Evolutionary conservation across 35 echinoderm and acorn worm genomes (phyloP), one percentile per base, ranked within the genome.

Genomic region (Apostichopus parvimensis): DNA sequence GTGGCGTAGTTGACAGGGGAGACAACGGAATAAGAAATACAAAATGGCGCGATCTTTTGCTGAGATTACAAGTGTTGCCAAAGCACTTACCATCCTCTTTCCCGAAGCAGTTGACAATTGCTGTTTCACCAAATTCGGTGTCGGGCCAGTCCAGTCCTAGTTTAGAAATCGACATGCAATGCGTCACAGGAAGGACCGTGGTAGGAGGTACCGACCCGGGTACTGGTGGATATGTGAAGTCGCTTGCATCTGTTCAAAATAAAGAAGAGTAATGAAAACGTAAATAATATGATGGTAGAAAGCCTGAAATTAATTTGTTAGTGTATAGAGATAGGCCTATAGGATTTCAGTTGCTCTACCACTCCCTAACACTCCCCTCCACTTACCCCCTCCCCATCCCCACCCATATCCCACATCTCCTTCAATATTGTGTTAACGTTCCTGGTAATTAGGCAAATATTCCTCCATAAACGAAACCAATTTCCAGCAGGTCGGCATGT

Each of bases 71-170:
- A 18, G 6, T 7, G 11, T 18, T 22, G 14, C 2, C 7, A 2
- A 18, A 13, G 25, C 5, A 80, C 91, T 82, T 83, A 92, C 91
- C 78, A 15, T 57, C 23, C 15, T 54, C 78, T 11, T 21, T 34
- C 2, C 61, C 56, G 7, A 65, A 66, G 53, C 91, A 92, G 56
- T 82, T 58, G 22, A 82, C 78, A 54, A 20, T 80, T 61, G 79
- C 91, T 12, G 91, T 82, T 58, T 81, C 25, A 25, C 78, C 78
- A 17, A 68, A 28, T 56, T 14, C 11, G 22, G 79, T 92, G 1
- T 0, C 14, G 28, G 57, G 77, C 91, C 91, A 92, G 56, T 84
- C 56, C 58, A 84, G 58, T 59, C 81, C 81, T 15, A 66, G 80
- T 26, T 5, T 62, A 12, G 53, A 17, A 13, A 9, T 23, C 14